These are phyloP conservation scores for Eupithecia tripunctaria DNA, from an alignment of 2,888 invertebrate species.

Conservation along the genomic window DNA sequence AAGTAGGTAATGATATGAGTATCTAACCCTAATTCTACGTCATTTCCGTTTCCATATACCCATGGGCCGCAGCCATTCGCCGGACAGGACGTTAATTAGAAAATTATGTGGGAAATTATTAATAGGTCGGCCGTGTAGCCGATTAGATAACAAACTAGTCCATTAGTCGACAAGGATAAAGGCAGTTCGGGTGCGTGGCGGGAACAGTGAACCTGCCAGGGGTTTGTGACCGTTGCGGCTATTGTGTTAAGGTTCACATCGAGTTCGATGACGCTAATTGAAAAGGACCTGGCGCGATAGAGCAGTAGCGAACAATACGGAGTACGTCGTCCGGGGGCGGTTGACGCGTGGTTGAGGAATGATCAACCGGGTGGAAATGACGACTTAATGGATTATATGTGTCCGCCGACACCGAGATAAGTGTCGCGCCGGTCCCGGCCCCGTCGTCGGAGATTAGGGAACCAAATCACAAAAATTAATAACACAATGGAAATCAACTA, in stretches of 20 bases:
- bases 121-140: slow-evolving; percentile 79
- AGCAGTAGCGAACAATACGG: slow-evolving; percentile 81
- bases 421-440: slow-evolving; percentile 76
- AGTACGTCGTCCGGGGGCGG: slow-evolving; percentile 72
- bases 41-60: slow-evolving; percentile 72
- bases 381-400: slow-evolving; percentile 85
- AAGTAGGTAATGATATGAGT: slow-evolving; percentile 50
- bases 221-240: slow-evolving; percentile 54
- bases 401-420: slow-evolving; percentile 82
- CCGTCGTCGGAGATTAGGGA: slow-evolving; percentile 79
- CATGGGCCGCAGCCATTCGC: slow-evolving; percentile 60
- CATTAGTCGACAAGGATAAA: slow-evolving; percentile 77
- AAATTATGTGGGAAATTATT: slow-evolving; percentile 83
- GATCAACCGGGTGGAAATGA: slow-evolving; percentile 83
- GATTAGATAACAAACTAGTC: slow-evolving; percentile 84
- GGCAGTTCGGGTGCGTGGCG: slow-evolving; percentile 47
- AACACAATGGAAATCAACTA: slow-evolving; percentile 78
- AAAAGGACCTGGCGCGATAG: slow-evolving; percentile 73
- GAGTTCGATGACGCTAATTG: slow-evolving; percentile 53
- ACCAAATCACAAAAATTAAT: slow-evolving; percentile 81
- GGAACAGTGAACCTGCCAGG: slow-evolving; percentile 38
- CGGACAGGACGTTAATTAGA: slow-evolving; percentile 81
- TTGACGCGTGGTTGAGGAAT: slow-evolving; percentile 83
- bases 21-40: slow-evolving; percentile 63
- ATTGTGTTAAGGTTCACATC: slow-evolving; percentile 69